Evolutionary conservation across 1,140 invertebrate species (phyloP).

Genomic region (Grapholita molesta): DNA sequence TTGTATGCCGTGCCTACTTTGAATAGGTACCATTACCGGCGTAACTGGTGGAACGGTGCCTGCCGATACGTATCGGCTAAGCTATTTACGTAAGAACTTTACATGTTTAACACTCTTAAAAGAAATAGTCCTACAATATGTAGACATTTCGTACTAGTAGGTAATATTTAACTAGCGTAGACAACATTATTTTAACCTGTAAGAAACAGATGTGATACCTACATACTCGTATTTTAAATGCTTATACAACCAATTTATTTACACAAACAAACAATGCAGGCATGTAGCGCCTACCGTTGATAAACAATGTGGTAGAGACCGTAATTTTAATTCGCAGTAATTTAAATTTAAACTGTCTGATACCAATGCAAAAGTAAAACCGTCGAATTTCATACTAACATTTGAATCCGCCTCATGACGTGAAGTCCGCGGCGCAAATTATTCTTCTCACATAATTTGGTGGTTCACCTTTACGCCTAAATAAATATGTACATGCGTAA

Average conservation of each 20-base stretch:
- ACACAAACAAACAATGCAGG: no score
- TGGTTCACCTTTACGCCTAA: not conserved
- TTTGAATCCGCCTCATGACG: not conserved
- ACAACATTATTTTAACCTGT: no score
- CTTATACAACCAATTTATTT: no score
- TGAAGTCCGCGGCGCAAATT: not conserved
- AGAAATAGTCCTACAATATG: not conserved
- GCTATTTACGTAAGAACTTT: not conserved
- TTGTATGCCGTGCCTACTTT: not conserved
- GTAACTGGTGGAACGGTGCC: not conserved
- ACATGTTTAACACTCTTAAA: not conserved
- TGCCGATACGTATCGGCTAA: not conserved
- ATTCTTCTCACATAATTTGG: not conserved
- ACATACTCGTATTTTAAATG: no score
- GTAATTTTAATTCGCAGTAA: not conserved
- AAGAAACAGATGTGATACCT: no score
- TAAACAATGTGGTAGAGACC: not conserved
- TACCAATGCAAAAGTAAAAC: not conserved
- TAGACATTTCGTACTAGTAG: no score
- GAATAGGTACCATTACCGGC: not conserved
- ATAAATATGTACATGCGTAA: not conserved
- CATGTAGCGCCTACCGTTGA: no score
- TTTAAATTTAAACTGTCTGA: not conserved
- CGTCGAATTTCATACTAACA: not conserved
- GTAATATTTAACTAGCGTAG: no score